phyloP scores from a whole-genome alignment of 1,140 invertebrate genomes.

The Conus ventricosus region DNA sequence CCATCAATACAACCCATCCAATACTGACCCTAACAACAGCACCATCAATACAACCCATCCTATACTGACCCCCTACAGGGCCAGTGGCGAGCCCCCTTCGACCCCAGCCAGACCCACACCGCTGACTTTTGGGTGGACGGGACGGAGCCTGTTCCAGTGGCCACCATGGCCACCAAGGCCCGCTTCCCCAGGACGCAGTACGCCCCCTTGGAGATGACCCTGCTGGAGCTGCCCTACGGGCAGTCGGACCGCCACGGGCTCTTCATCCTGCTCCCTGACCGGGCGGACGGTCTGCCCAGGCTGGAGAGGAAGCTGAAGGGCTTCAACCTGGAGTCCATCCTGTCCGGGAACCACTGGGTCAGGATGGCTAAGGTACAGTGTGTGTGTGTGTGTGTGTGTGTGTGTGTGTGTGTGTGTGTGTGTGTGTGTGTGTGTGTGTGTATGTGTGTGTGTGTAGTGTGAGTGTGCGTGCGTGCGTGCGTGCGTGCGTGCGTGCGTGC shows the following conservation, averaged over 20 bases:
- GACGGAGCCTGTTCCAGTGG: not conserved
- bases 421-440: not conserved
- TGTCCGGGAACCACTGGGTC: conserved; percentile 13
- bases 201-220: not conserved
- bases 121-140: not conserved
- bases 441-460: not conserved
- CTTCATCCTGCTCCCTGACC: conserved; percentile 35
- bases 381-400: not conserved
- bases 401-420: not conserved
- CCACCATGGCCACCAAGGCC: conserved; percentile 29
- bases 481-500: no score
- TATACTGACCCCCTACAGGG: not conserved
- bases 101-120: conserved; percentile 8
- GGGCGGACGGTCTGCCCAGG: conserved; percentile 1
- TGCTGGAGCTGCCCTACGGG: conserved; percentile 40
- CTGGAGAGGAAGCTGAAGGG: conserved; percentile 16
- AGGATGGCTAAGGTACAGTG: conserved; percentile 18
- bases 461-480: no score
- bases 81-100: conserved; percentile 15
- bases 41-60: no score
- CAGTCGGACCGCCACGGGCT: not conserved
- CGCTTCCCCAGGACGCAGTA: not conserved
- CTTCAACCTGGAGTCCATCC: conserved; percentile 17
- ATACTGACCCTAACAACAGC: no score
- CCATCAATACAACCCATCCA: no score